These are phyloP conservation scores for Amiota mariae DNA, from an alignment of 2,888 invertebrate species.

Conservation along the genomic window DNA sequence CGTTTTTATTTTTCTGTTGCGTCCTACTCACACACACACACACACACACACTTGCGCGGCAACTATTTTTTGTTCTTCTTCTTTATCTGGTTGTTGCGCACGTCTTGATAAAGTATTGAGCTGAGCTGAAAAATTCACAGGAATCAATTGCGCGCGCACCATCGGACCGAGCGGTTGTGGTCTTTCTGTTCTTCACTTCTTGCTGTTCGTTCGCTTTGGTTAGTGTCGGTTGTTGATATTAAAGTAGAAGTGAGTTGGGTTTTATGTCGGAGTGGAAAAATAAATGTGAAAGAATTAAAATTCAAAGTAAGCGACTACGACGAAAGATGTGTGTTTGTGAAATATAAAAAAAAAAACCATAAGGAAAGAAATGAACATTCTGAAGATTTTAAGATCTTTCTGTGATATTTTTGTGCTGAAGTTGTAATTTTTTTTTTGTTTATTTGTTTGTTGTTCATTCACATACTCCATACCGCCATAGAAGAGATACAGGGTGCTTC, in stretches of 20 bases:
- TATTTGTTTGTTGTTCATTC: not conserved
- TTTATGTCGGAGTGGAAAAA: not conserved
- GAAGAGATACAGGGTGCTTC: no score
- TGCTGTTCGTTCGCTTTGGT: conserved; percentile 10
- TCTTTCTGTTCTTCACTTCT: not conserved
- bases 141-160: conserved; percentile 72
- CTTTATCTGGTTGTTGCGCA: conserved; percentile 34
- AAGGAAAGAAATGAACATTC: not conserved
- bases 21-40: not conserved
- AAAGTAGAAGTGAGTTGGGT: no score
- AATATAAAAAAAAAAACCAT: not conserved
- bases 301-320: no score
- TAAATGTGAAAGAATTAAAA: not conserved
- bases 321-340: not conserved
- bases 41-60: conserved; percentile 16
- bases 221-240: not conserved
- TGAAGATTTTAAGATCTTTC: not conserved
- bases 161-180: conserved; percentile 67
- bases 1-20: not conserved
- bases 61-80: conserved; percentile 41
- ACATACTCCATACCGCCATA: no score
- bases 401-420: conserved; percentile 17
- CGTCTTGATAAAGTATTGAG: conserved; percentile 42
- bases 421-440: not conserved
- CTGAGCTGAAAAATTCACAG: conserved; percentile 59